Evolutionary conservation across 1,140 invertebrate species (phyloP), one percentile per base, ranked within the genome.

Genomic region (Piezodorus guildinii): DNA sequence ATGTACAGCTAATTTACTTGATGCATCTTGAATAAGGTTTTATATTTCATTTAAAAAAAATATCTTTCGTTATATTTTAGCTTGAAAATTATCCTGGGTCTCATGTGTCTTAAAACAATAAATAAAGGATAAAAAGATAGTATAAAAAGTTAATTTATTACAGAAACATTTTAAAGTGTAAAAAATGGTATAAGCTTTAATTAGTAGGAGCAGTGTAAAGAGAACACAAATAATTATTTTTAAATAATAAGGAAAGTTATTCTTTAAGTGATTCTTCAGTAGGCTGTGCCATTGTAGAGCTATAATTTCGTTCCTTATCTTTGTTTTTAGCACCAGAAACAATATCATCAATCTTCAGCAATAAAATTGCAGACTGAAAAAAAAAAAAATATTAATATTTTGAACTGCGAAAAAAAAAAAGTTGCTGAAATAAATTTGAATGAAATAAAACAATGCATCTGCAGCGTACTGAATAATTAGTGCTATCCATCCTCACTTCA

Each of bases 341-440:
- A 73, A 99, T 99, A 73, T 98, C 96, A 77, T 99, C 97, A 73
- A 99, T 99, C 73, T 96, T 83, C 65, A 99, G 77, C 30, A 99
- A 77, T 39, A 99, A 78, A 71, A 99, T 95, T 15, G 95, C 94
- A 51, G 95, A 98, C 80, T 60, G 30, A 25, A 58, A 58, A 3
- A 5, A 58, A 21, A 6, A 27, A 25, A 25, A 58, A 16, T 58
- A 10, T 34, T 14, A 58, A 58, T n/a, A 6, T 12, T 27, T 1
- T 23, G 16, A 27, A 12, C 34, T 12, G 12, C 12, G 6, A 39
- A 39, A 16, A 15, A 51, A 51, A 52, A 21, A 52, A 49, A 49
- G 16, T 49, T 49, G 19, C 16, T 17, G 16, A 17, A 49, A 49
- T 17, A 49, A 17, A 10, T 49, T 17, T 52, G n/a, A 2, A 4